Evolutionary conservation across 1,140 invertebrate genomes (phyloP), one percentile per base, ranked within the genome.

Genomic region (Stenopsyche tienmushanensis): DNA sequence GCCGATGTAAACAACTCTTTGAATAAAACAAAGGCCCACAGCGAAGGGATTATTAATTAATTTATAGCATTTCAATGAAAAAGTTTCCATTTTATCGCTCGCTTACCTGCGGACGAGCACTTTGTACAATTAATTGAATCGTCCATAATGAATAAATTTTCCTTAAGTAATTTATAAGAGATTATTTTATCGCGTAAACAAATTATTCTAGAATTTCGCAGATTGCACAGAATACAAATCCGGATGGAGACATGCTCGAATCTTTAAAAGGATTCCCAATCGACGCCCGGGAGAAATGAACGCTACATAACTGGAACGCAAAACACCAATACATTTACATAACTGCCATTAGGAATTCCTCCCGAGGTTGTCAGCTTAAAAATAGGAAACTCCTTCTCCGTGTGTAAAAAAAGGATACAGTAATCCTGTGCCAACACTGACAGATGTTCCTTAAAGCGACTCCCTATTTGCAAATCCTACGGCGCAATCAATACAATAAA

Each of bases 111-210:
- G 57, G 57, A 45, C 57, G 41, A 42, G 57, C 57, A 60, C 57
- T 60, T 60, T 60, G 57, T 60, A 60, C 49, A 34, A 63, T 63
- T 53, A 63, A 63, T 63, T 63, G 49, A 63, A 53, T 63, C 62
- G 45, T 63, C 62, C 62, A 44, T 63, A 63, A 63, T 63, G 62
- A 63, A 63, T 63, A 63, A 63, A 63, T 63, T 63, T 63, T 49
- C 42, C 9, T 54, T 53, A 63, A 63, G 62, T 63, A 63, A 63
- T 63, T 63, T 53, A 47, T 47, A 54, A 54, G 62, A 63, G 57
- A 63, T 63, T 63, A 63, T 63, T 63, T 63, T 54, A 63, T 63
- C 62, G 49, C 57, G 57, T 60, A 60, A 60, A 60, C 57, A 39
- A 60, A 60, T 60, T 60, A 60, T 60, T 60, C 44, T 9, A 15